phyloP scores from a whole-genome alignment of 2,888 invertebrate genomes.

The Noctua fimbriata region DNA sequence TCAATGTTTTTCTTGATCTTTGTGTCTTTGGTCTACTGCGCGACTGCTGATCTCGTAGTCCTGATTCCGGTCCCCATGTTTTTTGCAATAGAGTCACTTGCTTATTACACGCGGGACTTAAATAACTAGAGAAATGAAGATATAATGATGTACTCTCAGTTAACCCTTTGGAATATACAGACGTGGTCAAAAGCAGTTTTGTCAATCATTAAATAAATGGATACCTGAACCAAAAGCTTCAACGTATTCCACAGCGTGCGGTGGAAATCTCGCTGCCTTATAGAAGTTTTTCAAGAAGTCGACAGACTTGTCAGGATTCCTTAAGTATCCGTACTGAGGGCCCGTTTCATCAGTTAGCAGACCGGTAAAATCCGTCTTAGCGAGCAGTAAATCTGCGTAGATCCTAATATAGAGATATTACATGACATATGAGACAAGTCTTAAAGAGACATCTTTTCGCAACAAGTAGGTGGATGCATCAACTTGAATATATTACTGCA shows the following conservation, averaged over 20 bases:
- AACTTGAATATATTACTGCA: neutral
- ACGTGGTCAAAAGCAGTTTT: too few species aligned
- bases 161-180: too few species aligned
- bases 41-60: neutral
- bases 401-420: constrained; percentile 81
- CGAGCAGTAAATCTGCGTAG: constrained; percentile 92
- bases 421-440: neutral
- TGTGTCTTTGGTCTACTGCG: neutral
- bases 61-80: neutral
- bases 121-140: neutral
- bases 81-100: too few species aligned
- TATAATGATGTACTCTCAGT: too few species aligned
- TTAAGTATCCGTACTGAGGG: constrained; percentile 71
- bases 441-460: neutral
- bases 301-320: constrained; percentile 29
- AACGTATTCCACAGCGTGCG: constrained; percentile 92
- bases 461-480: neutral
- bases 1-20: neutral
- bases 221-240: constrained; percentile 95
- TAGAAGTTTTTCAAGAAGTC: constrained; percentile 87
- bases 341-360: constrained; percentile 86
- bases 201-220: neutral
- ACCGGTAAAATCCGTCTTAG: constrained; percentile 91
- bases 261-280: constrained; percentile 91
- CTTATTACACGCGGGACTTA: too few species aligned